Evolutionary conservation across 2,113 vertebrate species (phyloP), one percentile per base, ranked within the genome.

Genomic region (Colaptes auratus): DNA sequence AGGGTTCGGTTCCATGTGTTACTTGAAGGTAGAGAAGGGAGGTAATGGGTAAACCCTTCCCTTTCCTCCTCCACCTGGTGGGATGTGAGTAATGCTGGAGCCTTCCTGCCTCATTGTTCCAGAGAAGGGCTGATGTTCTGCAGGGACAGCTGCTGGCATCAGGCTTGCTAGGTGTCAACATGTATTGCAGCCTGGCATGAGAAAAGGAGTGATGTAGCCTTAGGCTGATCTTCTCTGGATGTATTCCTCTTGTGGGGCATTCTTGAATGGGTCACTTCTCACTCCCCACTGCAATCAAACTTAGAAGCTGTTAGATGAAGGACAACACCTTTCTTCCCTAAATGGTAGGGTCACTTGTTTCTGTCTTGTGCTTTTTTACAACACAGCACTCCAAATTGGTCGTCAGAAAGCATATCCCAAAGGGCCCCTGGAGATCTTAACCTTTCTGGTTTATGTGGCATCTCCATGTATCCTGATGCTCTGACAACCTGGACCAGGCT

Each of bases 51-150:
- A 42, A 82, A 21, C 1, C 5, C 8, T 88, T 9, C 30, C 17
- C 12, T 61, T 71, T 72, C 30, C 42, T 52, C 60, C 12, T n/a
- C n/a, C n/a, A 25, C 1, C 1, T 64, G 25, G 5, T 65, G 55
- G 42, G 30, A 31, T 25, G 20, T 0, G 0, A 7, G 15, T 87
- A 50, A 19, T 0, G 0, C 9, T 36, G 33, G 36, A 67, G 23
- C 30, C 5, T 63, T 71, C 19, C 48, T 55, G 23, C 2, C 53
- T 4, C n/a, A 83, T 67, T 63, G 11, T 67, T 15, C 69, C 2
- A 3, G 24, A 83, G 58, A 36, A 58, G 24, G 16, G 8, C 13
- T 53, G 52, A n/a, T 48, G 8, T 66, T 67, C 28, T 72, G 21
- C 2, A 3, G 46, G 14, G 25, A n/a, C 0, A 5, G 30, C 25